Percentiles rank a stretch among this genome's conserved stretches.
Evolutionary conservation across 2,888 invertebrate species (phyloP).

Genomic region (Cephus pygmeus): DNA sequence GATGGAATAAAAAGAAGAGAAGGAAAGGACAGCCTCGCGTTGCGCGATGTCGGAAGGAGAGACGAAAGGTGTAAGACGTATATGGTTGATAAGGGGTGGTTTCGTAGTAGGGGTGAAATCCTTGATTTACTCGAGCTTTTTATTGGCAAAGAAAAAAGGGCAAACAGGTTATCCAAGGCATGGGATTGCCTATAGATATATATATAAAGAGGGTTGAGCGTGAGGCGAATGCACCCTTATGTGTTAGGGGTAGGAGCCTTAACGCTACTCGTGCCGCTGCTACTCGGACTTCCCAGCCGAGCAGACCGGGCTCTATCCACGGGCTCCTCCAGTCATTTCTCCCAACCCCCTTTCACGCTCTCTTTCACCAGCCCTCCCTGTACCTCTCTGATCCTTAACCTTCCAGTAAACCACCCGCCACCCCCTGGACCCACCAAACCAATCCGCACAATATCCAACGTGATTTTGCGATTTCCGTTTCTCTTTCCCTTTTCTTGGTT

Average conservation of each 20-base stretch:
- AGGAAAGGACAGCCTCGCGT: neutral
- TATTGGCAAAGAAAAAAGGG: conserved; percentile 41
- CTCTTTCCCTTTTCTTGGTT: conserved; percentile 15
- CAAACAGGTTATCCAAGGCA: conserved; percentile 46
- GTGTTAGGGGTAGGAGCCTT: conserved; percentile 23
- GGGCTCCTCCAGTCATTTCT: conserved; percentile 6
- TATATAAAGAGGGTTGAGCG: conserved; percentile 45
- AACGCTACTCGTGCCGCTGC: conserved; percentile 20
- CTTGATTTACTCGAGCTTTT: conserved; percentile 49
- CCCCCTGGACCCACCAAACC: conserved; percentile 5
- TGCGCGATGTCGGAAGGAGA: neutral
- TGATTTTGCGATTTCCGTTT: conserved; percentile 36
- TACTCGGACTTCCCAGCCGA: conserved; percentile 18
- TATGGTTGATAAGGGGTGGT: neutral
- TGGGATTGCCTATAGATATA: conserved; percentile 42
- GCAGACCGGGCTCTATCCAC: neutral
- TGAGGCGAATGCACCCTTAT: conserved; percentile 47
- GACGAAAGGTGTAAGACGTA: neutral
- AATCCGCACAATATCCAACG: conserved; percentile 34
- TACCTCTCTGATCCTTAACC: neutral
- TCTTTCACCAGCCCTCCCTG: conserved; percentile 6
- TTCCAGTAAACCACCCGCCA: neutral
- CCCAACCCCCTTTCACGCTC: conserved; percentile 16
- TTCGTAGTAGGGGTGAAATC: conserved; percentile 23
- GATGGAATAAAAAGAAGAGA: conserved; percentile 2